A percentile compares a stretch with the other conserved stretches of the same genome.
Evolutionary conservation across 2,797 vertebrate genomes (phyloP).

Genomic region (Pelobates cultripes): DNA sequence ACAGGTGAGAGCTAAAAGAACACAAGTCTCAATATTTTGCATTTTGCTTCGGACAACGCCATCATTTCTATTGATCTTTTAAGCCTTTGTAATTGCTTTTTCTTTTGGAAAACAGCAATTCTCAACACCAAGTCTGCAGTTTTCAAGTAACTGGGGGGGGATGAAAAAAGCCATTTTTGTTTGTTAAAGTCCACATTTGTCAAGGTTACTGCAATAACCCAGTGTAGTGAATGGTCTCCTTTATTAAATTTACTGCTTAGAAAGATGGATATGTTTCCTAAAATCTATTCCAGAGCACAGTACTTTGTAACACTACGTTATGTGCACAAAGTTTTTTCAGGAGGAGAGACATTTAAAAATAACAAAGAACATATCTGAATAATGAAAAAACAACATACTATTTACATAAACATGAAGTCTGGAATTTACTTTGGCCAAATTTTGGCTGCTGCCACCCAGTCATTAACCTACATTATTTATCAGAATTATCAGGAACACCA

Average conservation of each 20-base stretch:
- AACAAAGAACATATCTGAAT: no score
- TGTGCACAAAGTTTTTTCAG: neutral
- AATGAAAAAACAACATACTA: no score
- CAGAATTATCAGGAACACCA: no score
- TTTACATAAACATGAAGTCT: no score
- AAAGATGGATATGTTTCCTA: slow-evolving; percentile 53
- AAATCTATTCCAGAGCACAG: slow-evolving; percentile 21
- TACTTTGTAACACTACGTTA: neutral
- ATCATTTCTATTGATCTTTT: slow-evolving; percentile 62
- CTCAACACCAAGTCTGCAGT: slow-evolving; percentile 52
- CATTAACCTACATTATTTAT: no score
- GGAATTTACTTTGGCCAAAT: no score
- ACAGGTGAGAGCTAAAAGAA: slow-evolving; percentile 44
- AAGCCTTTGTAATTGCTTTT: slow-evolving; percentile 64
- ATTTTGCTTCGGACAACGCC: slow-evolving; percentile 58
- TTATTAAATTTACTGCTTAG: slow-evolving; percentile 49
- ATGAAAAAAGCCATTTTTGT: slow-evolving; percentile 35
- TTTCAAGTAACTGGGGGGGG: slow-evolving; percentile 17
- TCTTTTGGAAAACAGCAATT: slow-evolving; percentile 54
- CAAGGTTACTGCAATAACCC: slow-evolving; percentile 49
- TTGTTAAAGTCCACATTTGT: slow-evolving; percentile 49
- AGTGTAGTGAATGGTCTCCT: slow-evolving; percentile 40
- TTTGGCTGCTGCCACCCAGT: no score
- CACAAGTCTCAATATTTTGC: slow-evolving; percentile 50
- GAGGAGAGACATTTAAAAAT: no score